Evolutionary conservation across 2,113 vertebrate genomes (phyloP).

Genomic region (Mustela nigripes): DNA sequence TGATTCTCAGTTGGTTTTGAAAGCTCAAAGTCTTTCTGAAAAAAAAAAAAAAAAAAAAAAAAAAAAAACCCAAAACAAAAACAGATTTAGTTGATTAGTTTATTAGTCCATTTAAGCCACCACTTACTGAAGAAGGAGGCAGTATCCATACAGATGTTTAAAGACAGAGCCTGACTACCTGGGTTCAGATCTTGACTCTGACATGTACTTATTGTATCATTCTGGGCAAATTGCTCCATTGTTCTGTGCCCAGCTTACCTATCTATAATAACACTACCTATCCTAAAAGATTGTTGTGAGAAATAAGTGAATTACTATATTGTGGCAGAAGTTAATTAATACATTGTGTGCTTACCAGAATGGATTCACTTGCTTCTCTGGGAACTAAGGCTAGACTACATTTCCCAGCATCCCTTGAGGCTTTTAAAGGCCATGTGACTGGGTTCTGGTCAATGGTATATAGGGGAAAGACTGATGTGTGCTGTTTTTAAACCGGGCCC

Average conservation of each 20-base stretch:
- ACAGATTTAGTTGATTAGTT: background rate
- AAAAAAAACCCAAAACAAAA: background rate
- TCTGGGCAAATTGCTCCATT: background rate
- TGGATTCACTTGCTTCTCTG: background rate
- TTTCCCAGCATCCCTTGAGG: slow-evolving; percentile 2
- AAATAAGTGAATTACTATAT: slow-evolving; percentile 41
- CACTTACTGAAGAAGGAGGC: background rate
- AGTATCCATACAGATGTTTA: background rate
- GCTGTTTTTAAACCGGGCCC: background rate
- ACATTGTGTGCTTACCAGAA: background rate
- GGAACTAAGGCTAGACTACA: background rate
- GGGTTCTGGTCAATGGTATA: background rate
- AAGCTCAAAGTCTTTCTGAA: background rate
- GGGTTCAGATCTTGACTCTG: background rate
- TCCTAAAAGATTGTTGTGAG: background rate
- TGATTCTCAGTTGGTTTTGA: background rate
- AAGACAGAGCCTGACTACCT: background rate
- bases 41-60: too few relatives aligned
- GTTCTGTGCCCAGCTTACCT: slow-evolving; percentile 35
- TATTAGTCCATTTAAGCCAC: background rate
- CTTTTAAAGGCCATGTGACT: background rate
- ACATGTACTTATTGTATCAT: background rate
- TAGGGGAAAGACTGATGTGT: background rate
- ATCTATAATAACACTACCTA: background rate
- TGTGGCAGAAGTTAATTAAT: background rate